Evolutionary conservation across 2,888 invertebrate genomes (phyloP).

Genomic region (Oligia strigilis): DNA sequence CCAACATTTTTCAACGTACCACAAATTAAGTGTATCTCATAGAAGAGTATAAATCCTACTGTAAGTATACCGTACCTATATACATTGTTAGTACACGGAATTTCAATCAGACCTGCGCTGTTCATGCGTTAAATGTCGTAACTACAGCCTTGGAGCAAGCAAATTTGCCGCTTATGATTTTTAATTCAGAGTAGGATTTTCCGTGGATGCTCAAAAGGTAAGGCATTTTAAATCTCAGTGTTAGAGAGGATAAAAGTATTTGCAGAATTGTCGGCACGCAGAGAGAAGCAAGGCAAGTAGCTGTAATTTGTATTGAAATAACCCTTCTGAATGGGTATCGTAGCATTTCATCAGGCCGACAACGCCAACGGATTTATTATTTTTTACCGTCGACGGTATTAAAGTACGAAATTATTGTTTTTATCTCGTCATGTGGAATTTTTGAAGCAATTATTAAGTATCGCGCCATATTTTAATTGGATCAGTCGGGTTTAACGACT

Average conservation of each 20-base stretch:
- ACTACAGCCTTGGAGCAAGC: slow-evolving; percentile 28
- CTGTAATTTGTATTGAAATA: slow-evolving; percentile 90
- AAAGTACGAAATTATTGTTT: slow-evolving; percentile 90
- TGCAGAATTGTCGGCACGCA: slow-evolving; percentile 89
- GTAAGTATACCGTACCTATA: slow-evolving; percentile 83
- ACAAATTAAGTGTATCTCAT: slow-evolving; percentile 83
- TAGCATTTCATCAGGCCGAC: slow-evolving; percentile 86
- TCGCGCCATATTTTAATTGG: slow-evolving; percentile 88
- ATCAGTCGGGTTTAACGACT: slow-evolving; percentile 87
- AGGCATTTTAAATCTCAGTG: slow-evolving; percentile 69
- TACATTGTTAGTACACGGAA: slow-evolving; percentile 89
- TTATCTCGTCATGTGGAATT: slow-evolving; percentile 88
- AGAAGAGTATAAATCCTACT: slow-evolving; percentile 84
- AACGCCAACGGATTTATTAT: slow-evolving; percentile 87
- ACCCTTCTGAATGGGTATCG: slow-evolving; percentile 88
- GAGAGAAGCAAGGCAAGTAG: slow-evolving; percentile 87
- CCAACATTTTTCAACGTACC: slow-evolving; percentile 81
- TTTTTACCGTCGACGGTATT: slow-evolving; percentile 86
- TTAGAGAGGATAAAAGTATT: slow-evolving; percentile 87
- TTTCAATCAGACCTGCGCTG: slow-evolving; percentile 85
- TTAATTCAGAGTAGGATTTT: slow-evolving; percentile 59
- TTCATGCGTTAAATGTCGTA: slow-evolving; percentile 54
- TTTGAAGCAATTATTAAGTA: slow-evolving; percentile 89
- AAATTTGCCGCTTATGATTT: slow-evolving; percentile 49
- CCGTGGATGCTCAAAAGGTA: slow-evolving; percentile 40